Base-by-base conservation (phyloP, 2,888 invertebrate genomes). In the Imbricaverruca yamaguchii region DNA sequence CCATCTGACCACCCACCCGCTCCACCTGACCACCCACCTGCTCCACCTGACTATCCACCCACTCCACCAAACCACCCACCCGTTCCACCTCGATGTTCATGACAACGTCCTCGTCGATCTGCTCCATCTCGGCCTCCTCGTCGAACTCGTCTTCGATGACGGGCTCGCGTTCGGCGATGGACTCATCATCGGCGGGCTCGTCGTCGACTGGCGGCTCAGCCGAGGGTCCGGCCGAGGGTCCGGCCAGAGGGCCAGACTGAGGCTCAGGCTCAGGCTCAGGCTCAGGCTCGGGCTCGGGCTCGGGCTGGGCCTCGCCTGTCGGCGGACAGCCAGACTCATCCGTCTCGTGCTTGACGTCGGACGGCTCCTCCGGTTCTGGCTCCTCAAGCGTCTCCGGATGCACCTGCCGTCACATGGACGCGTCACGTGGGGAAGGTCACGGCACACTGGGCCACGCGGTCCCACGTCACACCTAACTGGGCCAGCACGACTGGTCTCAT, bases 11-110 rank as follows among this genome's bases (percentile, higher is more conserved):
- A 39, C 39, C 4, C 39, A 39, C 4, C 39, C 39, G 4, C 39
- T 39, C 39, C 39, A 39, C 39, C 39, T 39, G 39, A 39, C 39
- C 39, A 39, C 39, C 4, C 39, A 4, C 39, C 4, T 4, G 39
- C 4, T 39, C 39, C 39, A 39, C 39, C 39, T 3, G 39, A 39
- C 39, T 4, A 39, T 4, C 39, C 39, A 39, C 1, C 4, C 39
- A 4, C 39, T 39, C 39, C 39, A 39, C 39, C 4, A 3, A 4
- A 39, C 39, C 55, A 57, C 79, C 57, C 79, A 79, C 79, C 79
- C 57, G 56, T 7, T 79, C 79, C 15, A 56, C 79, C 23, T 79
- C 57, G 57, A 79, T 23, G 79, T 79, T 79, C 79, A 79, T 79
- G 15, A 57, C 79, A 10, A 79, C 79, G 79, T 79, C 79, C 79